Evolutionary conservation across 2,797 vertebrate species (phyloP).

Genomic region (Pempheris klunzingeri): DNA sequence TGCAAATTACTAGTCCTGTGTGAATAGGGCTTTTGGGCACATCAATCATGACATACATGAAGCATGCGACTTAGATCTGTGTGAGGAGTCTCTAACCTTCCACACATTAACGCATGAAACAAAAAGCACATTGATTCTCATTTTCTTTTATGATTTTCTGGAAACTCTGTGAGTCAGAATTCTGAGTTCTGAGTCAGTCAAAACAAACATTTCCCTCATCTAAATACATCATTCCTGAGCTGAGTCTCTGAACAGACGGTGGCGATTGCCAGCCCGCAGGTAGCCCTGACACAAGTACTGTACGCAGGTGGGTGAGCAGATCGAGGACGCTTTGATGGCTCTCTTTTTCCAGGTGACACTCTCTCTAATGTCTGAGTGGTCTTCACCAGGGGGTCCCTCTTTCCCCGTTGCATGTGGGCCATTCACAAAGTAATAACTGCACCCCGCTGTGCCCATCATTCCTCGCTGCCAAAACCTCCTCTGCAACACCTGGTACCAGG

Average conservation of each 20-base stretch:
- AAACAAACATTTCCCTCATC: constrained; percentile 15
- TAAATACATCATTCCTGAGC: not conserved
- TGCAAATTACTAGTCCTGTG: too few relatives aligned
- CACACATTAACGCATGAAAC: too few relatives aligned
- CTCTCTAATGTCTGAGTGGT: constrained; percentile 65
- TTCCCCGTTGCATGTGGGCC: constrained; percentile 27
- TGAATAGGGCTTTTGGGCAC: too few relatives aligned
- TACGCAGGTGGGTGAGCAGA: constrained; percentile 29
- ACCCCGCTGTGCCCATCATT: constrained; percentile 55
- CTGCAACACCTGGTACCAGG: constrained; percentile 74
- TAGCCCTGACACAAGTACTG: constrained; percentile 28
- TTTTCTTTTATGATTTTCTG: not conserved
- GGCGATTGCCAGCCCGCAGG: not conserved
- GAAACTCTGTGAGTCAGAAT: not conserved
- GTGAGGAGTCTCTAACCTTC: too few relatives aligned
- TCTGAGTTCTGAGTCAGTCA: constrained; percentile 23
- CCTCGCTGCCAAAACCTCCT: constrained; percentile 70
- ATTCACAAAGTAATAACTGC: constrained; percentile 60
- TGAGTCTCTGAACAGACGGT: constrained; percentile 19
- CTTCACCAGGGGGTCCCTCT: constrained; percentile 30
- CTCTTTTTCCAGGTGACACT: constrained; percentile 50
- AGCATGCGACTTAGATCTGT: not conserved
- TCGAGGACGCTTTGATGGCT: constrained; percentile 50
- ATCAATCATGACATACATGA: too few relatives aligned
- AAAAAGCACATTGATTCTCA: not conserved